Conservation (phyloP, 2,888 invertebrate genomes). For the Prosapia bicincta region DNA sequence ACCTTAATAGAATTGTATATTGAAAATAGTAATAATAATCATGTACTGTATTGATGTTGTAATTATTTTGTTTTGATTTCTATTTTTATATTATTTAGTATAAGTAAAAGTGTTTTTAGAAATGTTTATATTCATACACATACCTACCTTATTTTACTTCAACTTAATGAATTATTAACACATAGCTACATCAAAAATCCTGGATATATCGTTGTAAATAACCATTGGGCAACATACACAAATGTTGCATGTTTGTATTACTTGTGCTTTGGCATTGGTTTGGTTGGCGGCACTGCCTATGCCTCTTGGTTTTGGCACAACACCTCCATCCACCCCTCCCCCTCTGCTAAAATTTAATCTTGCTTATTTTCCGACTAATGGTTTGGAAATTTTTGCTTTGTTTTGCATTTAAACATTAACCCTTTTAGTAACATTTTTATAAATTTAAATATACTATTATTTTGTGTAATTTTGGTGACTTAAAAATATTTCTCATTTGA, state of each 20-base stretch:
- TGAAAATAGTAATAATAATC: too few species aligned
- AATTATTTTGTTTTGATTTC: too few species aligned
- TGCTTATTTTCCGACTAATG: conserved; percentile 22
- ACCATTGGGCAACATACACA: neutral
- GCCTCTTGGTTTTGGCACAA: neutral
- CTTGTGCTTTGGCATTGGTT: neutral
- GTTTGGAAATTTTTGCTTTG: conserved; percentile 18
- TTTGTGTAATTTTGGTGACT: neutral
- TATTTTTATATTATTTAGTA: too few species aligned
- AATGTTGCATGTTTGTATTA: neutral
- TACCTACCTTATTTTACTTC: too few species aligned
- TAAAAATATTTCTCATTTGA: neutral
- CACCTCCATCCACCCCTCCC: conserved; percentile 5
- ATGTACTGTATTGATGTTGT: too few species aligned
- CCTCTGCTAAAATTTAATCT: conserved; percentile 7
- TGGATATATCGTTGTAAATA: neutral
- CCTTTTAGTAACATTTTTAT: neutral
- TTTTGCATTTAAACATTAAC: neutral
- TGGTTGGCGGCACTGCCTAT: neutral
- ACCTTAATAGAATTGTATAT: too few species aligned
- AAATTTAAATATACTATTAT: neutral
- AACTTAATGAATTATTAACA: too few species aligned
- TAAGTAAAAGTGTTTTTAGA: too few species aligned
- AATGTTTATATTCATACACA: too few species aligned
- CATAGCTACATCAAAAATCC: too few species aligned